A percentile compares a stretch with the other conserved stretches of the same genome.
phyloP scores from a whole-genome alignment of 2,888 invertebrate genomes.

The Leptinotarsa haldemani region DNA sequence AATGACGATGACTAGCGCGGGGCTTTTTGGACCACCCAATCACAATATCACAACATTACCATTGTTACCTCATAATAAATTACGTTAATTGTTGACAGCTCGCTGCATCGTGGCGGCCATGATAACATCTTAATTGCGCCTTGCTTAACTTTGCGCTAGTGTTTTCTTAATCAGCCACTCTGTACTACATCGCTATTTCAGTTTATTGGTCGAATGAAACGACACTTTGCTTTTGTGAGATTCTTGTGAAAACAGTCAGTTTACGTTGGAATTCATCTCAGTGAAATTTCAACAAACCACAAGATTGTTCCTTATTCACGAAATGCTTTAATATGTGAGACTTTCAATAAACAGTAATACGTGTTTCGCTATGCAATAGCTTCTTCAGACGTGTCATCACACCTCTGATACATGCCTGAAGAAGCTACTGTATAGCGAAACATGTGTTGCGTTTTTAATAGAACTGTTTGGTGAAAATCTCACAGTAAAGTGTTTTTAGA shows the following conservation, averaged over 20 bases:
- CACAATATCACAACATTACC: constrained; percentile 66
- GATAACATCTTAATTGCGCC: constrained; percentile 67
- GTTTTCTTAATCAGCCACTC: constrained; percentile 62
- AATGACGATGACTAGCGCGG: constrained; percentile 64
- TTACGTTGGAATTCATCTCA: not conserved
- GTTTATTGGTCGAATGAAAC: constrained; percentile 18
- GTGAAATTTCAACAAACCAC: too few relatives aligned
- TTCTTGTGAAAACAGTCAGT: not conserved
- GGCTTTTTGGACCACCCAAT: constrained; percentile 64
- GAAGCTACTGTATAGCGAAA: too few relatives aligned
- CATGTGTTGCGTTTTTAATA: too few relatives aligned
- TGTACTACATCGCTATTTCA: constrained; percentile 28
- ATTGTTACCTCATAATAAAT: constrained; percentile 67
- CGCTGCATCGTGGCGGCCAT: constrained; percentile 63
- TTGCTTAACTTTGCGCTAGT: constrained; percentile 64
- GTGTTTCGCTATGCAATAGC: too few relatives aligned
- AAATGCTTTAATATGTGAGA: too few relatives aligned
- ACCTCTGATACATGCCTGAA: too few relatives aligned
- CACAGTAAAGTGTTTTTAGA: too few relatives aligned
- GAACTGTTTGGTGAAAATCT: too few relatives aligned
- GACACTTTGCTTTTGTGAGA: constrained; percentile 2
- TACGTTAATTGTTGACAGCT: constrained; percentile 68
- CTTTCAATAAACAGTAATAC: too few relatives aligned
- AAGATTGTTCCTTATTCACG: too few relatives aligned
- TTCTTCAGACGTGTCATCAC: too few relatives aligned